Evolutionary conservation across 2,113 vertebrate genomes (phyloP).

Genomic region (Thermophis baileyi): DNA sequence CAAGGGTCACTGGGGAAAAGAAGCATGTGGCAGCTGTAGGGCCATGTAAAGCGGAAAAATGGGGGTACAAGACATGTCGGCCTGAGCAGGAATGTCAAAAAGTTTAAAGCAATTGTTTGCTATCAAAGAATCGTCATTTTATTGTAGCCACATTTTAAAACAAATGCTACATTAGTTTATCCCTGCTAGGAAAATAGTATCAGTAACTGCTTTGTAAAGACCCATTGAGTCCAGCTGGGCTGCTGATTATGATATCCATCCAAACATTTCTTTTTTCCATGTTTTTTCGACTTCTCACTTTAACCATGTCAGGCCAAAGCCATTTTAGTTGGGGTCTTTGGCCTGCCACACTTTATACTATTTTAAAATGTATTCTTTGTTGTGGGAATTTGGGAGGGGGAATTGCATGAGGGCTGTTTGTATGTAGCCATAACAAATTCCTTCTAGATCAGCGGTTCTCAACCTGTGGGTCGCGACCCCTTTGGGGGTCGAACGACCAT

Average conservation of each 20-base stretch:
- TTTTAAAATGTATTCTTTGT: no score
- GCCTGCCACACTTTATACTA: no score
- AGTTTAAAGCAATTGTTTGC: background rate
- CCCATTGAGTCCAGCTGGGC: background rate
- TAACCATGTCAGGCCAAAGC: no score
- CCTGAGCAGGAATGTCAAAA: background rate
- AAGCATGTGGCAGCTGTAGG: background rate
- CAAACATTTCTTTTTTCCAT: background rate
- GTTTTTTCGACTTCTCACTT: background rate
- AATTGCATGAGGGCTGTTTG: no score
- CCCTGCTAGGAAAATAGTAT: no score
- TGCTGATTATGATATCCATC: background rate
- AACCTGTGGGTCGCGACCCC: no score
- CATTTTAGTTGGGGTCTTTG: no score
- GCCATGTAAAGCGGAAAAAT: background rate
- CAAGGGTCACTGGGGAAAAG: background rate
- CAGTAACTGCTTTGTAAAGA: background rate
- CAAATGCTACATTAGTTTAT: background rate
- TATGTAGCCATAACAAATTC: no score
- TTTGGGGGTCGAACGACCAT: no score
- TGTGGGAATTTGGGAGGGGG: no score
- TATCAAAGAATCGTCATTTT: background rate
- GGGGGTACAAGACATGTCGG: background rate
- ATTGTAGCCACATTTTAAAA: background rate
- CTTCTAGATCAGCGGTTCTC: no score